Percentiles rank a stretch among this genome's conserved stretches.
Conservation (phyloP, 2,888 invertebrate genomes). For the Mesorhabditis spiculigera region DNA sequence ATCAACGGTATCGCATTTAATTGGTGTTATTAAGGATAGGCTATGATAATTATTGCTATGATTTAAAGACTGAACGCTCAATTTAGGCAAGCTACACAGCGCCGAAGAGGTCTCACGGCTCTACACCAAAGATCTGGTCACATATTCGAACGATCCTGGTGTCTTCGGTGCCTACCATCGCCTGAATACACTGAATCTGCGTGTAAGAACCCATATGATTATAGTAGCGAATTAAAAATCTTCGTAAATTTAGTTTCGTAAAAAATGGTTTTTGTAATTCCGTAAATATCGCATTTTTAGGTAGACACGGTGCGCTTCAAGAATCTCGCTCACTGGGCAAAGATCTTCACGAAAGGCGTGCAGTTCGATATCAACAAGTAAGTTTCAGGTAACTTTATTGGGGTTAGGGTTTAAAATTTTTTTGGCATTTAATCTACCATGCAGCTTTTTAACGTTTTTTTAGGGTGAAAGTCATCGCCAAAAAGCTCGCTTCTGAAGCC, state of each 20-base stretch:
- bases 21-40: too few relatives aligned
- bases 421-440: too few relatives aligned
- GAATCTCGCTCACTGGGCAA: constrained; percentile 78
- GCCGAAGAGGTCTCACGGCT: constrained; percentile 74
- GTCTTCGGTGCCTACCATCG: constrained; percentile 39
- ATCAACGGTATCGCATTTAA: constrained; percentile 37
- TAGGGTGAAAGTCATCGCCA: constrained; percentile 67
- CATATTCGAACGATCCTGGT: constrained; percentile 43
- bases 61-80: neutral
- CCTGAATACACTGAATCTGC: constrained; percentile 38
- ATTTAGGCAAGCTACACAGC: constrained; percentile 5
- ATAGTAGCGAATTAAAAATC: neutral
- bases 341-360: constrained; percentile 68
- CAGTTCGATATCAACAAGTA: constrained; percentile 15
- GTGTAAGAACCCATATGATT: constrained; percentile 21
- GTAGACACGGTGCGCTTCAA: constrained; percentile 29
- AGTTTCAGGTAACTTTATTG: too few relatives aligned
- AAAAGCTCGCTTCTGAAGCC: constrained; percentile 78
- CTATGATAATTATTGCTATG: too few relatives aligned
- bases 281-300: neutral
- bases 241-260: neutral
- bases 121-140: constrained; percentile 60
- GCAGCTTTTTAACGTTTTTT: too few relatives aligned
- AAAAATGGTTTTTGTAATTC: neutral
- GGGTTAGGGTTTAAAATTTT: too few relatives aligned